Percentiles rank a stretch among this genome's conserved stretches.
These are phyloP conservation scores for Drosophila nigritarsus DNA, from an alignment of 2,888 invertebrate genomes.

Conservation along the genomic window DNA sequence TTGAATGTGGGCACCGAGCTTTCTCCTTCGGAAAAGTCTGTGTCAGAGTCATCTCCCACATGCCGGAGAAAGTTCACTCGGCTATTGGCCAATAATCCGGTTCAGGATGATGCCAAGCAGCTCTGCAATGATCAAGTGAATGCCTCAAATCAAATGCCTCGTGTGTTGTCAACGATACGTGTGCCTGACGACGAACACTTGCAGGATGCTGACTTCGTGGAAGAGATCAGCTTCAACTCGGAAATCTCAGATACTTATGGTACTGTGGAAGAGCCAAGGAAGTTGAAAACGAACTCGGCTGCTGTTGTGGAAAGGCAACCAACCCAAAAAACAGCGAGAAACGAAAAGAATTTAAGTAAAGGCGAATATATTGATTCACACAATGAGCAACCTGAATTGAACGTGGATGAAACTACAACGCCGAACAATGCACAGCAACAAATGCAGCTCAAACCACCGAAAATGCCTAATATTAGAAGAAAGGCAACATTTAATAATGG, in stretches of 20 bases:
- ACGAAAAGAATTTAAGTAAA: background rate
- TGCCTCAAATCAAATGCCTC: constrained; percentile 1
- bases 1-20: constrained; percentile 59
- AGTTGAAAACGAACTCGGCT: background rate
- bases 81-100: constrained; percentile 11
- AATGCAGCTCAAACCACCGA: background rate
- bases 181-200: background rate
- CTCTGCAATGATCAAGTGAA: background rate
- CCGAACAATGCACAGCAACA: background rate
- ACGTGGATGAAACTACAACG: background rate
- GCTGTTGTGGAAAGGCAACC: background rate
- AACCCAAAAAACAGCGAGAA: background rate
- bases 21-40: constrained; percentile 49
- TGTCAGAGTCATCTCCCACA: background rate
- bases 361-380: no score
- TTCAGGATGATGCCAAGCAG: background rate
- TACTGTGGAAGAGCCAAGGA: background rate
- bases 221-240: background rate
- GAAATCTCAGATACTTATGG: constrained; percentile 15
- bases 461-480: background rate
- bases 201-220: background rate
- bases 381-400: background rate
- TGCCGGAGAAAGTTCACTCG: constrained; percentile 45
- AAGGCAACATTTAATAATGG: background rate
- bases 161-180: background rate